Conservation (phyloP, 2,113 vertebrate genomes). For the Microtus richardsoni region DNA sequence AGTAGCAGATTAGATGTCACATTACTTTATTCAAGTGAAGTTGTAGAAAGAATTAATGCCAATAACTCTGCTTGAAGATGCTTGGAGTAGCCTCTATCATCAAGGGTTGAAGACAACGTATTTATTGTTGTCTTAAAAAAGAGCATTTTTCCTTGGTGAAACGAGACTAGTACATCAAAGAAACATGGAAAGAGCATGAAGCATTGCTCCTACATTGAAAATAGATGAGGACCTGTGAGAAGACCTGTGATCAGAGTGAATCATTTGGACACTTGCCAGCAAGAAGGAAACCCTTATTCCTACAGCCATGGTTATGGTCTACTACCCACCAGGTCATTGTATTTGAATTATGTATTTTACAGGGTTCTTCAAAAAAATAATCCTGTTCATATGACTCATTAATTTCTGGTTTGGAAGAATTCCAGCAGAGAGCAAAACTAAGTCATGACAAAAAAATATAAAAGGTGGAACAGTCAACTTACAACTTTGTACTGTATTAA, state of each 20-base stretch:
- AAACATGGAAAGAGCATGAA: background rate
- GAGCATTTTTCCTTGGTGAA: background rate
- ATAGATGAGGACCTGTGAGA: background rate
- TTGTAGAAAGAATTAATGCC: background rate
- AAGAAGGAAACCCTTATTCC: background rate
- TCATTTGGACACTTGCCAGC: accelerated
- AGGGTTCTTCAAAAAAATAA: background rate
- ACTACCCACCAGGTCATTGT: background rate
- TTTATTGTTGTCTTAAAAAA: background rate
- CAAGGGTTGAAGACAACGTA: background rate
- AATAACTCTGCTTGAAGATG: background rate
- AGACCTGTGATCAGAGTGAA: background rate
- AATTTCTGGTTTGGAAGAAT: background rate
- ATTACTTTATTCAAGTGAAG: background rate
- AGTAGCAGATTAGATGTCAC: background rate
- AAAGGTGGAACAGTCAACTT: background rate
- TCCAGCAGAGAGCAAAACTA: background rate
- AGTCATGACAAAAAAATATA: background rate
- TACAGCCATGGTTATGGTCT: accelerated
- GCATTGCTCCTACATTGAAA: background rate
- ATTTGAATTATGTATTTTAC: background rate
- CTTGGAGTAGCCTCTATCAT: background rate
- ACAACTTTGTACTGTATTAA: background rate
- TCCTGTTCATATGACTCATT: background rate
- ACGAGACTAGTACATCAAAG: background rate